Base-by-base conservation (phyloP, 2,797 vertebrate species). In the Channallabes apus region DNA sequence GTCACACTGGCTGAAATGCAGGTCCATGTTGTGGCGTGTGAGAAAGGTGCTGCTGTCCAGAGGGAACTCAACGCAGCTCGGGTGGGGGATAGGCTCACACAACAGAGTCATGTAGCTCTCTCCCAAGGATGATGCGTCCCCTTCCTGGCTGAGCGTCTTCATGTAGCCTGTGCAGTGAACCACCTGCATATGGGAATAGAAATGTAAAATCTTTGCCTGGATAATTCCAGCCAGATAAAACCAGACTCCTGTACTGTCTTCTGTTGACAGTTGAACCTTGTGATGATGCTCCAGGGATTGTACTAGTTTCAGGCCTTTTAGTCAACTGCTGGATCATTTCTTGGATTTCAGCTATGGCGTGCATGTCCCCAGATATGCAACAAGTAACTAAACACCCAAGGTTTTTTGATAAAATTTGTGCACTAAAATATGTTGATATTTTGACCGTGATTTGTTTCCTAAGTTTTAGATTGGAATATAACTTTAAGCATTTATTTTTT, bases 1-100 rank as follows among this genome's bases (percentile, higher is more conserved):
- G 0, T 98, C 96, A 17, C 97, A 98, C 92, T 97, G 96, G 3
- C 95, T 97, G 92, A 97, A 97, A 85, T 91, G 92, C 93, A 98
- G 94, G 91, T 97, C 97, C 96, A 98, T 95, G 92, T 92, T 96
- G 92, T 97, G 97, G 18, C 95, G 95, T 64, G 94, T 97, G 77
- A 97, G 95, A 88, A 98, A 96, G 80, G 96, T 95, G 80, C 90
- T 93, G 12, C 92, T 92, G 91, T 96, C 96, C 91, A 97, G 92
- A 0, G 96, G 96, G n/a, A 96, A 95, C 90, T 97, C 96, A 82
- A 97, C 95, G 72, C 93, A 95, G 90, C 95, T 95, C 0, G 97
- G 97, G 91, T 97, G 96, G 2, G 96, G 95, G 85, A 97, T 93
- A 73, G 96, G 96, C 91, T 98, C 97, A 41, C 97, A 98, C 90